Evolutionary conservation across 2,113 vertebrate species (phyloP).

Genomic region (Mesembrinibis cayennensis): DNA sequence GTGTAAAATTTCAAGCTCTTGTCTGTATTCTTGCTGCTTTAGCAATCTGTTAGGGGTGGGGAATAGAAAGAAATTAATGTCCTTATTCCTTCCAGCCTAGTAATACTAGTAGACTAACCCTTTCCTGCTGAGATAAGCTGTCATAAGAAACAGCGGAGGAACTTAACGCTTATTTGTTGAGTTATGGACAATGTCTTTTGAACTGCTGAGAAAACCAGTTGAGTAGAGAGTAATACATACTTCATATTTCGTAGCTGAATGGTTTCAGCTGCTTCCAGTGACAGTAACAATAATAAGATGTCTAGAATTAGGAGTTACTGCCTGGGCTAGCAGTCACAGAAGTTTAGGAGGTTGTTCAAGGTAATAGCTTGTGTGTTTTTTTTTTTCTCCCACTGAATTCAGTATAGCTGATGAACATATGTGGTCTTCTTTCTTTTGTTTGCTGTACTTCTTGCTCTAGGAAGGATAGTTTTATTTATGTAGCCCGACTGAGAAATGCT

Average conservation of each 20-base stretch:
- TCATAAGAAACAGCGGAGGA: not conserved
- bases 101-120: not conserved
- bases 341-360: not conserved
- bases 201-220: not conserved
- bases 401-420: not conserved
- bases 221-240: not conserved
- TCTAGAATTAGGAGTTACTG: not conserved
- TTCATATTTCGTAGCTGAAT: not conserved
- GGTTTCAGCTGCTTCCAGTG: not conserved
- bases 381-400: not conserved
- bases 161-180: not conserved
- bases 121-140: not conserved
- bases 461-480: not conserved
- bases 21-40: not conserved
- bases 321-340: not conserved
- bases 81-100: not conserved
- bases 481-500: not conserved
- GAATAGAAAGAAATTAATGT: not conserved
- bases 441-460: not conserved
- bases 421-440: not conserved
- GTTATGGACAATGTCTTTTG: not conserved
- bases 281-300: not conserved
- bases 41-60: not conserved
- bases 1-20: not conserved
- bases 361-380: not conserved